These are phyloP conservation scores for Sebastes paucispinis DNA, from an alignment of 2,797 vertebrate species.

Conservation along the genomic window DNA sequence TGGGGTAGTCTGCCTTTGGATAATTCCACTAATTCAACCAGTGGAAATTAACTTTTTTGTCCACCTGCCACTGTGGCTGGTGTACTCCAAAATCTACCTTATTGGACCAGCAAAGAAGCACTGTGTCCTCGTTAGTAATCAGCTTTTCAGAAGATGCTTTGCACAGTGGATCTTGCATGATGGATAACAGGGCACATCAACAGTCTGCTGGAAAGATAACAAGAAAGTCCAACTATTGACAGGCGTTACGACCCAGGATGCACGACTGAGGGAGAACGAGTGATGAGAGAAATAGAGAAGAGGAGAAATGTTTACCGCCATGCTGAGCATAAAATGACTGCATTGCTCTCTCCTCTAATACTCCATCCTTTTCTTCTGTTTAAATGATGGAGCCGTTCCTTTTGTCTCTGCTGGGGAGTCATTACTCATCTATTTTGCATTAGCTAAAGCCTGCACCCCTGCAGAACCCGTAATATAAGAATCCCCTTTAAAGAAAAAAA, in stretches of 20 bases:
- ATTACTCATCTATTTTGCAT: conserved; percentile 59
- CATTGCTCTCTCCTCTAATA: neutral
- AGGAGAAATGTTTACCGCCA: conserved; percentile 22
- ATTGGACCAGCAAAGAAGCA: neutral
- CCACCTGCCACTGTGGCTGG: no score
- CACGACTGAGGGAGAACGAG: neutral
- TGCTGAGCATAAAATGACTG: conserved; percentile 25
- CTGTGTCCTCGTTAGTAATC: neutral
- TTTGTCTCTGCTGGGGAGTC: conserved; percentile 17
- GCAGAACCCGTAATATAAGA: conserved; percentile 16
- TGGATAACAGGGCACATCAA: neutral
- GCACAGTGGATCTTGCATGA: neutral
- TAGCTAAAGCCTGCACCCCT: conserved; percentile 20
- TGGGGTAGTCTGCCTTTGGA: neutral
- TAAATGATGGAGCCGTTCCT: conserved; percentile 15
- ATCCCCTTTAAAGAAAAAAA: neutral
- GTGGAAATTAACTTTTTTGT: no score
- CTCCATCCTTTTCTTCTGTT: conserved; percentile 1
- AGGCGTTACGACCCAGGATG: conserved; percentile 5
- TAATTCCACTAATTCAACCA: neutral
- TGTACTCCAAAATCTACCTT: neutral
- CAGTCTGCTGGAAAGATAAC: neutral
- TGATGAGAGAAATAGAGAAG: conserved; percentile 4
- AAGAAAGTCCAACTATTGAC: neutral
- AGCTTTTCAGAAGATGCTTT: neutral